These are phyloP conservation scores for Colossoma macropomum DNA, from an alignment of 2,113 vertebrate species.

Conservation along the genomic window DNA sequence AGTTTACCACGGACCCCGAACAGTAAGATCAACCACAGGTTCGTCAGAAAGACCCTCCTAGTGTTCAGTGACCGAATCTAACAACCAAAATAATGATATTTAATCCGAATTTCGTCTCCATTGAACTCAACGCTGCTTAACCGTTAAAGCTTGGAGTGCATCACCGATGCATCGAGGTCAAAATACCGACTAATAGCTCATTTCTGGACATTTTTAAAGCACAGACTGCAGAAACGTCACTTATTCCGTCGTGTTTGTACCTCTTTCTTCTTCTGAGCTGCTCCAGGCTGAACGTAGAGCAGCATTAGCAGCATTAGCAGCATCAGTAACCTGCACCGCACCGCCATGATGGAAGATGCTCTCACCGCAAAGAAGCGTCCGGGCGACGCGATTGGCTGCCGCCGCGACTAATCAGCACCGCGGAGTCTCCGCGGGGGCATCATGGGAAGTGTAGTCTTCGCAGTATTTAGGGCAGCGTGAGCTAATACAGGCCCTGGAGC, in stretches of 20 bases:
- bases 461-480: background rate
- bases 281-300: slow-evolving; percentile 57
- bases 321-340: background rate
- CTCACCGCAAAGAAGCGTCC: slow-evolving; percentile 6
- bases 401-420: slow-evolving; percentile 46
- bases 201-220: background rate
- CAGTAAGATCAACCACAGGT: too few species aligned
- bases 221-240: too few species aligned
- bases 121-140: too few species aligned
- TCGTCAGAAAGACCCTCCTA: too few species aligned
- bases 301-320: background rate
- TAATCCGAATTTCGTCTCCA: too few species aligned
- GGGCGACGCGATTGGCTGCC: slow-evolving; percentile 38
- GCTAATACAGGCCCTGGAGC: background rate
- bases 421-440: background rate
- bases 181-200: too few species aligned
- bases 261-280: slow-evolving; percentile 66
- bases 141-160: too few species aligned
- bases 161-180: too few species aligned
- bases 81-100: too few species aligned
- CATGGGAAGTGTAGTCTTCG: slow-evolving; percentile 55
- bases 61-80: too few species aligned
- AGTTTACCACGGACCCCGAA: too few species aligned
- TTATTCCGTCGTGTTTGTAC: background rate
- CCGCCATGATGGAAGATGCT: slow-evolving; percentile 66